Percentiles rank a stretch among this genome's conserved stretches.
Conservation (phyloP, 2,888 invertebrate species). For the Teleogryllus oceanicus region DNA sequence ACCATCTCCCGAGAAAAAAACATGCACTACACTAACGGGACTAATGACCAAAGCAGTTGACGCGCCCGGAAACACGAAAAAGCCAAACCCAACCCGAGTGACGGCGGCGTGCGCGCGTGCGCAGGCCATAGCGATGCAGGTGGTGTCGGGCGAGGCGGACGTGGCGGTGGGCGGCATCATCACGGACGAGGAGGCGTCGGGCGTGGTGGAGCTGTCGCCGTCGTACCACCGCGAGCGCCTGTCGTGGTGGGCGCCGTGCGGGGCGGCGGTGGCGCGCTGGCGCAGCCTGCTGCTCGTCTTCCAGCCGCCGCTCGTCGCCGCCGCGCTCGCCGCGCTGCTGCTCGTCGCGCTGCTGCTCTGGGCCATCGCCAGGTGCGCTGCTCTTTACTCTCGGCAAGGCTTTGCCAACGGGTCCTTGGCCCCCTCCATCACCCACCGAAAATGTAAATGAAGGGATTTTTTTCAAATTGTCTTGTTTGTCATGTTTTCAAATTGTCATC, state of each 20-base stretch:
- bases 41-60: too few relatives aligned
- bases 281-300: background rate
- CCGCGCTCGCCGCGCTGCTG: slow-evolving; percentile 1
- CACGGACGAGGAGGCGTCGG: background rate
- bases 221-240: background rate
- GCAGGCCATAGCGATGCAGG: background rate
- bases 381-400: too few relatives aligned
- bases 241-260: background rate
- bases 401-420: too few relatives aligned
- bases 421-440: too few relatives aligned
- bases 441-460: too few relatives aligned
- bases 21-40: too few relatives aligned
- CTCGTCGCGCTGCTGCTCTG: background rate
- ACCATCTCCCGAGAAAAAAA: too few relatives aligned
- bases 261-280: background rate
- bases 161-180: background rate
- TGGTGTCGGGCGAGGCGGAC: background rate
- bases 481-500: too few relatives aligned
- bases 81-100: background rate
- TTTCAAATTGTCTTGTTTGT: too few relatives aligned
- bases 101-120: background rate
- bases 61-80: too few relatives aligned
- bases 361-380: background rate
- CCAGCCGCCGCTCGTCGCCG: background rate
- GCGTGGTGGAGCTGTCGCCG: background rate